Evolutionary conservation across 2,797 vertebrate genomes (phyloP).

Genomic region (Sebastes minor): DNA sequence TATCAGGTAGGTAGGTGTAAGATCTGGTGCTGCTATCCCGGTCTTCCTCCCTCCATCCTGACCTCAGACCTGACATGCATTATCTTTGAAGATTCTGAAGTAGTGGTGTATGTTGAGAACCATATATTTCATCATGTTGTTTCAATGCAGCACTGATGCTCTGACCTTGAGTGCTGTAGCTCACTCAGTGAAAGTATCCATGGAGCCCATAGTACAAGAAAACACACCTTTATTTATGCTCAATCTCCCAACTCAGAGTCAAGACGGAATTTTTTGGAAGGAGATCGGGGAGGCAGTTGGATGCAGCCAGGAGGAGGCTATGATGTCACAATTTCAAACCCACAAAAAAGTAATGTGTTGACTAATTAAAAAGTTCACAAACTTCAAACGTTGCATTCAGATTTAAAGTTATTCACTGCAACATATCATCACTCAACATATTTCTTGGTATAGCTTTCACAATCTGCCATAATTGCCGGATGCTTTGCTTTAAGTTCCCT

Average conservation of each 20-base stretch:
- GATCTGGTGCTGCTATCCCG: background rate
- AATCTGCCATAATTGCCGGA: background rate
- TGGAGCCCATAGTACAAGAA: background rate
- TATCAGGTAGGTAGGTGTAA: background rate
- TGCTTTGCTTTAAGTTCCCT: background rate
- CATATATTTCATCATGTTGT: conserved; percentile 5
- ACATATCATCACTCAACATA: background rate
- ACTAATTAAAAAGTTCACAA: background rate
- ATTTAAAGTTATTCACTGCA: background rate
- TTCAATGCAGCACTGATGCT: background rate
- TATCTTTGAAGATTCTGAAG: conserved; percentile 9
- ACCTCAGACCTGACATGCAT: background rate
- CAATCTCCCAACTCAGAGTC: background rate
- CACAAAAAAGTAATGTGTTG: background rate
- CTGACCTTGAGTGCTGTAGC: background rate
- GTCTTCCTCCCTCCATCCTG: background rate
- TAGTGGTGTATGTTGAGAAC: background rate
- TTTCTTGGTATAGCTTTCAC: background rate
- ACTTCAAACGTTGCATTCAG: background rate
- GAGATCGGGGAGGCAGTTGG: background rate
- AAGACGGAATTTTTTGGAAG: background rate
- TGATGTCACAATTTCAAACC: background rate
- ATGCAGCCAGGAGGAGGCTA: background rate
- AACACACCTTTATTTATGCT: background rate
- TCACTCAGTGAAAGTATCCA: background rate